phyloP scores from a whole-genome alignment of 2,888 invertebrate genomes.

The Agrotis puta region DNA sequence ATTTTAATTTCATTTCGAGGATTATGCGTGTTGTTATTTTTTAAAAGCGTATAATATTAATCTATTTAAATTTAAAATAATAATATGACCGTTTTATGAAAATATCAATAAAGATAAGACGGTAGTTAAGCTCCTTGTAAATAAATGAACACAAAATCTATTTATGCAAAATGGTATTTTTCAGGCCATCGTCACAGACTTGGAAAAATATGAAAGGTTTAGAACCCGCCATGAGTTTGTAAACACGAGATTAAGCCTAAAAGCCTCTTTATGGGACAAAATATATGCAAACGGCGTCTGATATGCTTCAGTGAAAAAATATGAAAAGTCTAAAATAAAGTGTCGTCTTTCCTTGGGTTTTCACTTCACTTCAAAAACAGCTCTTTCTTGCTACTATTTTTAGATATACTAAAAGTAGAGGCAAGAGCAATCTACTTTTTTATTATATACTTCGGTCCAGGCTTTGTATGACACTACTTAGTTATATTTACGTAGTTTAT shows the following conservation, averaged over 20 bases:
- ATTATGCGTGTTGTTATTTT: too few species aligned
- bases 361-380: too few species aligned
- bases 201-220: conserved; percentile 40
- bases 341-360: conserved; percentile 40
- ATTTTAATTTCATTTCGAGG: too few species aligned
- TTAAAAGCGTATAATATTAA: too few species aligned
- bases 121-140: conserved; percentile 22
- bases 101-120: conserved; percentile 7
- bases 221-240: conserved; percentile 58
- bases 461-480: conserved; percentile 1
- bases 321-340: conserved; percentile 54
- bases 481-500: background rate
- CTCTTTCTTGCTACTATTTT: too few species aligned
- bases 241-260: conserved; percentile 69
- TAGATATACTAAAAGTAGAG: conserved; percentile 32
- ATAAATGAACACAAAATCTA: conserved; percentile 34
- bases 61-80: background rate
- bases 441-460: conserved; percentile 3
- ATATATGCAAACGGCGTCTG: conserved; percentile 68
- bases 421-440: background rate
- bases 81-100: conserved; percentile 14
- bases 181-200: conserved; percentile 14
- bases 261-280: conserved; percentile 65
- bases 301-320: conserved; percentile 62
- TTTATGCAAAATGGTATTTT: conserved; percentile 24